Conservation (phyloP, 2,113 vertebrate species). For the Heterotilapia buettikoferi region DNA sequence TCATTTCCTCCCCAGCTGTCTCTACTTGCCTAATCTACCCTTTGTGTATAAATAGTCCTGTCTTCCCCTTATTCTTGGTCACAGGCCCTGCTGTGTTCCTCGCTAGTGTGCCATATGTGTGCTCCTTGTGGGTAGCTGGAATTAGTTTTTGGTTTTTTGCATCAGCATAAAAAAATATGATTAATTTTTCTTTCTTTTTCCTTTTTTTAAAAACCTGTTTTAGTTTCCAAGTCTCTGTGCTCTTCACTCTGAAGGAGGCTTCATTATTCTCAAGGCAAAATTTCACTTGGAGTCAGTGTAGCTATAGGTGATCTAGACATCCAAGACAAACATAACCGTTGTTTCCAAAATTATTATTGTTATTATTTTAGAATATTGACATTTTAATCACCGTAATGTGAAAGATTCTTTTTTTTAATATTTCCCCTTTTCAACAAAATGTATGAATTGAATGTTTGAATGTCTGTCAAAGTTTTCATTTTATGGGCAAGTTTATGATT, state of each 20-base stretch:
- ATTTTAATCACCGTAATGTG: background rate
- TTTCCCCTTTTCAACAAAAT: background rate
- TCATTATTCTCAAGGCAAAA: background rate
- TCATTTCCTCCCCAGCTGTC: background rate
- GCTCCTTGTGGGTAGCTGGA: background rate
- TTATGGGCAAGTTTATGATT: background rate
- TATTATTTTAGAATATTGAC: background rate
- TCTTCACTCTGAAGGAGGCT: fast-evolving
- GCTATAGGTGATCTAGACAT: background rate
- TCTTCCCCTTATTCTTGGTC: background rate
- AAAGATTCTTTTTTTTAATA: background rate
- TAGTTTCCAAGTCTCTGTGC: background rate
- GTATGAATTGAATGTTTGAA: background rate
- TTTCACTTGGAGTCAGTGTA: background rate
- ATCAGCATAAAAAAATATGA: background rate
- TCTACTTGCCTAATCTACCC: background rate
- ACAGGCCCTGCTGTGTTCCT: background rate
- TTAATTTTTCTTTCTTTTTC: background rate
- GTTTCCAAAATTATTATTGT: fast-evolving
- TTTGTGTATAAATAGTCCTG: background rate
- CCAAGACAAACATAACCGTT: fast-evolving
- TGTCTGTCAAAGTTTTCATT: background rate
- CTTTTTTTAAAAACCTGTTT: background rate
- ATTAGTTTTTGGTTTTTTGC: background rate
- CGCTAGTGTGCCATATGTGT: background rate